Evolutionary conservation across 2,113 vertebrate genomes (phyloP), one percentile per base, ranked within the genome.

Genomic region (Halichoeres trimaculatus): DNA sequence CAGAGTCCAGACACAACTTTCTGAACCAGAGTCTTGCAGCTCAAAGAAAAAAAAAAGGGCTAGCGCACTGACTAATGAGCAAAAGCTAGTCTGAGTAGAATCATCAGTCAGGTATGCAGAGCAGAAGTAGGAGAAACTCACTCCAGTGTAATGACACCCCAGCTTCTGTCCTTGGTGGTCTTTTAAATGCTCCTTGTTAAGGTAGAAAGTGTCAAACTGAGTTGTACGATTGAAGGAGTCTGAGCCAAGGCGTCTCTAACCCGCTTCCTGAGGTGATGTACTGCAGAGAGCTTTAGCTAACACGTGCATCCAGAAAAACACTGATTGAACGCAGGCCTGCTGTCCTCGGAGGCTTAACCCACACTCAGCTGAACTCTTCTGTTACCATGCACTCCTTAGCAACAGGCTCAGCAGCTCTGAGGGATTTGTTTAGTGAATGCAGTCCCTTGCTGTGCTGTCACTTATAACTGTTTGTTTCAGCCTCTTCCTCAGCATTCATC

Each of bases 371-470:
- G 52, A 65, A 62, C 79, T 43, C 41, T 43, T 43, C 41, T 73
- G 85, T 85, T 78, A 63, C 76, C 71, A 82, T 69, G 86, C 52
- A 74, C 41, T 77, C 68, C 87, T 12, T 89, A 78, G 88, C 84
- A 91, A 91, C 90, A 68, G 77, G 43, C 84, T 77, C 74, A 20
- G 69, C 67, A 43, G 60, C 82, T 78, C 20, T 20, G 63, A 68
- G 65, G 52, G 43, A 82, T 83, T 64, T 80, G 80, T 86, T 80
- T 66, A 43, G 81, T 64, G 64, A 70, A 59, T 34, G 56, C 36
- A 16, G 41, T 17, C 5, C 14, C 5, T 68, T 26, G 17, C 30
- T 61, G 55, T 45, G 14, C 66, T 70, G 58, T 10, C 53, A 11
- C 35, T 52, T 66, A 73, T 80, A 76, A 47, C 68, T 72, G 36